phyloP scores from a whole-genome alignment of 2,797 vertebrate genomes.

The Ciconia nigra region DNA sequence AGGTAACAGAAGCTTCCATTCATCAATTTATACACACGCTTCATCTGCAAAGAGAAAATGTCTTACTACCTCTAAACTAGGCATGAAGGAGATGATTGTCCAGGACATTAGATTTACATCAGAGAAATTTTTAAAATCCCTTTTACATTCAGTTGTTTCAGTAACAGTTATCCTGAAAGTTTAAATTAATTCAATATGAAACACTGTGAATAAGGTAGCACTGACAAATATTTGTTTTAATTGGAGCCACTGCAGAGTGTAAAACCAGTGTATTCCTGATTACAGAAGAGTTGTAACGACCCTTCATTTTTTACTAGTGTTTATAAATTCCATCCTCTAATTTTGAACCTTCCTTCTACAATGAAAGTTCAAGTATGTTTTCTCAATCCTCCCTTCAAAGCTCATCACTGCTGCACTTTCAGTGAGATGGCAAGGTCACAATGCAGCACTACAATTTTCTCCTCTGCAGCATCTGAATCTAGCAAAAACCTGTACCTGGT shows the following conservation, averaged over 20 bases:
- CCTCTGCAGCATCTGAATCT: background rate
- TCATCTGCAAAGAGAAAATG: background rate
- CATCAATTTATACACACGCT: background rate
- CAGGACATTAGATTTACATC: background rate
- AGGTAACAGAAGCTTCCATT: background rate
- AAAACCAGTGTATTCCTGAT: background rate
- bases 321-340: conserved; percentile 23
- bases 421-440: background rate
- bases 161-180: background rate
- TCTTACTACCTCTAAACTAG: background rate
- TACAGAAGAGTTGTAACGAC: background rate
- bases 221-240: background rate
- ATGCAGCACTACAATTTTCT: background rate
- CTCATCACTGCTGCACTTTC: background rate
- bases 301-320: background rate
- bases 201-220: background rate
- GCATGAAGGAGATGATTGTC: background rate
- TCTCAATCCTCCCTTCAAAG: conserved; percentile 18
- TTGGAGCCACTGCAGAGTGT: background rate
- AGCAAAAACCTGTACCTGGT: background rate
- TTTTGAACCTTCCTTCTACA: background rate
- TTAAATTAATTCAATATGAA: background rate
- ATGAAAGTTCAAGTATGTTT: background rate
- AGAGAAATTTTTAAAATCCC: background rate
- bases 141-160: background rate